These are phyloP conservation scores for Brachionichthys hirsutus DNA, from an alignment of 2,113 vertebrate species.

Conservation along the genomic window DNA sequence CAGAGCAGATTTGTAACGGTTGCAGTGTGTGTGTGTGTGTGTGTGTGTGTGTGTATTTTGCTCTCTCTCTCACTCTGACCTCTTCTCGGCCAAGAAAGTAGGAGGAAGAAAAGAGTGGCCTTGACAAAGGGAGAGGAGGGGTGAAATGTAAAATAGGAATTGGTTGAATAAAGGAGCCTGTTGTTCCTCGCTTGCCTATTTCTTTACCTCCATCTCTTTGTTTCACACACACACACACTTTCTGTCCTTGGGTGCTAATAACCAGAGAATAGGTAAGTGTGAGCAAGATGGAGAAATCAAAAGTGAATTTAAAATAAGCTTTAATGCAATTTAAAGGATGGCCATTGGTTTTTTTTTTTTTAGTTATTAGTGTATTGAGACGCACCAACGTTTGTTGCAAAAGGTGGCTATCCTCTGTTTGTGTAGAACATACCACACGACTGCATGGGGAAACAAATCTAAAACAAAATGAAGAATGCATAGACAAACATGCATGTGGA, in stretches of 20 bases:
- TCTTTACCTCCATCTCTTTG: slow-evolving; percentile 50
- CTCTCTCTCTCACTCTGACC: slow-evolving; percentile 56
- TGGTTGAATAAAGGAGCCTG: slow-evolving; percentile 47
- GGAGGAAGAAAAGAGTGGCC: slow-evolving; percentile 75
- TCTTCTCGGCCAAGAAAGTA: slow-evolving; percentile 56
- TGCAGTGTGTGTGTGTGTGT: slow-evolving; percentile 40
- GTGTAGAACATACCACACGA: too few relatives aligned
- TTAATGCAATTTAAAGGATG: too few relatives aligned
- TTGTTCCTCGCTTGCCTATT: slow-evolving; percentile 55
- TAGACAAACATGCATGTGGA: too few relatives aligned
- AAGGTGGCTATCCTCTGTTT: too few relatives aligned
- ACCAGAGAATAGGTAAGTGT: slow-evolving; percentile 15
- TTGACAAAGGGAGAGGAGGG: slow-evolving; percentile 71
- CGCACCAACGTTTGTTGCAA: too few relatives aligned
- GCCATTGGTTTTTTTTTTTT: too few relatives aligned
- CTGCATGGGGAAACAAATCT: too few relatives aligned
- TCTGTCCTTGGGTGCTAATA: slow-evolving; percentile 67
- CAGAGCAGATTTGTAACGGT: slow-evolving; percentile 72
- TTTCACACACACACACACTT: slow-evolving; percentile 66
- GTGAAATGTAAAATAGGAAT: slow-evolving; percentile 53
- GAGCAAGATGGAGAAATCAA: background rate
- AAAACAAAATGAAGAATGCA: too few relatives aligned
- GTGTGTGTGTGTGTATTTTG: too few relatives aligned
- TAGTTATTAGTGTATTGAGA: too few relatives aligned
- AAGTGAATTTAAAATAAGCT: background rate